Evolutionary conservation across 2,113 vertebrate genomes (phyloP).

Genomic region (Colinus virginianus): DNA sequence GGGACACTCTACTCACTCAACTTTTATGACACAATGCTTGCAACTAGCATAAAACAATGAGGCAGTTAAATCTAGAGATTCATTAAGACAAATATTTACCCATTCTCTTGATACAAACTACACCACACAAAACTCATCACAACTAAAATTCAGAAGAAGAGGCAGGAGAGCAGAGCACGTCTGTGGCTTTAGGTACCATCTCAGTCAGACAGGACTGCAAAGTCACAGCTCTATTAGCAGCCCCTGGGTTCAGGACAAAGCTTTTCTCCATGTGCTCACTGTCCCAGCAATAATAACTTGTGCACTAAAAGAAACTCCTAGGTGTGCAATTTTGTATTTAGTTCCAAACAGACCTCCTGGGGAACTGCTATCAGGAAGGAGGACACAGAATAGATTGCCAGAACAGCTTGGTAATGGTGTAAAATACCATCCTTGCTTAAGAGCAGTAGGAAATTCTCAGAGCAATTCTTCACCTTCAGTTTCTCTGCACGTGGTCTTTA

Average conservation of each 20-base stretch:
- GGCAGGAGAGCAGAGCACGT: neutral
- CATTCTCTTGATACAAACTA: neutral
- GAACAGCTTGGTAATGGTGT: neutral
- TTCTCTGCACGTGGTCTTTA: neutral
- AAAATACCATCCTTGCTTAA: neutral
- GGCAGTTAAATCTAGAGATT: neutral
- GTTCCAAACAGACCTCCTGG: neutral
- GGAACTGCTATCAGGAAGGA: neutral
- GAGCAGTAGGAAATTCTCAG: neutral
- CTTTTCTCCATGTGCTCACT: neutral
- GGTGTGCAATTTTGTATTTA: neutral
- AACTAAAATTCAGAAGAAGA: neutral
- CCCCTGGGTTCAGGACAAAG: neutral
- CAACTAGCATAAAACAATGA: neutral
- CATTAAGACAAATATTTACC: rapidly evolving
- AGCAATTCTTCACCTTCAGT: neutral
- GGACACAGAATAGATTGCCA: neutral
- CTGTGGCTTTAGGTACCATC: neutral
- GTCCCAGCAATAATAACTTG: neutral
- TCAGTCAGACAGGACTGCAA: neutral
- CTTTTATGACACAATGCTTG: neutral
- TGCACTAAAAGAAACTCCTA: neutral
- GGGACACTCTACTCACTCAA: neutral
- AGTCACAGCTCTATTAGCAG: neutral
- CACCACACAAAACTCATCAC: neutral